Base-by-base conservation (phyloP, 2,888 invertebrate species). In the Lycocerus yunnanus region DNA sequence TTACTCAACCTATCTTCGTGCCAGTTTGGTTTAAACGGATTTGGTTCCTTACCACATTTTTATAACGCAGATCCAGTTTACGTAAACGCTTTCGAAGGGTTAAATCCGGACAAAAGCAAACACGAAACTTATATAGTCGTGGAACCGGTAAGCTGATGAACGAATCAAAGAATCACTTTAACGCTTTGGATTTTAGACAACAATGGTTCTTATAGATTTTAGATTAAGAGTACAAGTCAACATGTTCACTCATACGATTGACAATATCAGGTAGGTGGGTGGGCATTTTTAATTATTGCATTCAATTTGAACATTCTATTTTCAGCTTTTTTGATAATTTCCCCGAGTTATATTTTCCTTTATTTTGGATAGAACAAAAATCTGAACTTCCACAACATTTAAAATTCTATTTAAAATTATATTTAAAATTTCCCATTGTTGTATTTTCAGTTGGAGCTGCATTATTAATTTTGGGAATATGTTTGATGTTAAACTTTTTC, bases 11-110 rank as follows among this genome's bases (percentile, higher is more conserved):
- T 93, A 20, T 93, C 93, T 0, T 88, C 92, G 0, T 94, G 94
- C 78, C 90, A 93, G 66, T 93, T 88, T 83, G 94, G 93, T 5
- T 93, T 94, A 0, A 96, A 96, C 0, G 92, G 93, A 0, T 94
- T 94, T 84, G 89, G 94, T 80, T 94, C 95, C 0, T 90, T 93
- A 80, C 96, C 96, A 0, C 95, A 96, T 86, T 96, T 94, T 86
- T 89, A 91, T 81, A 89, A 92, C 80, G 95, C 90, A 0, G 95
- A 95, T 86, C 90, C 91, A 0, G 87, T 85, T 68, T 91, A 93
- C 72, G 78, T 87, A n/a, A 87, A 91, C 4, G 88, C 88, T 63
- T 90, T 95, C 1, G 87, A 88, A 0, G 95, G 95, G 0, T 83
- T 95, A 84, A 80, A 86, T 0, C 94, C 95, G 0, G 88, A 91